A percentile compares a stretch with the other conserved stretches of the same genome.
Conservation (phyloP, 2,113 vertebrate genomes). For the Mormoops blainvillei region DNA sequence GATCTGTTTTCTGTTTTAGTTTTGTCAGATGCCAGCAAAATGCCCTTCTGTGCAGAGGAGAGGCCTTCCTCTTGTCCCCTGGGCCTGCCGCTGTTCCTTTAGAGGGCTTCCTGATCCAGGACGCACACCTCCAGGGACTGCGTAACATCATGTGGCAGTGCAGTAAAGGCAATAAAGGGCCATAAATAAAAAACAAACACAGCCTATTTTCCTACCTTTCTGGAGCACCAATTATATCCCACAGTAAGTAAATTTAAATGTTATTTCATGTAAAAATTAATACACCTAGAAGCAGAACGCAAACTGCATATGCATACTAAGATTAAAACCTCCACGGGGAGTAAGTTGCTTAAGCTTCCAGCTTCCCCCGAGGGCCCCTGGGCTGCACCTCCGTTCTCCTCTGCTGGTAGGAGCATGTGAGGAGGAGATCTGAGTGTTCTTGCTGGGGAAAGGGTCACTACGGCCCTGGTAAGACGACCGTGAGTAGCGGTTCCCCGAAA, state of each 20-base stretch:
- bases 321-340: background rate
- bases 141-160: no score
- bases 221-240: background rate
- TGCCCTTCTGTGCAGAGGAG: background rate
- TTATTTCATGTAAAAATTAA: background rate
- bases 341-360: background rate
- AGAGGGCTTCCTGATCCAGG: background rate
- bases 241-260: background rate
- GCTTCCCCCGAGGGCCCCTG: background rate
- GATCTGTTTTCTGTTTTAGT: slow-evolving; percentile 30
- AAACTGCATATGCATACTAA: background rate
- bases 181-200: background rate
- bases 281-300: background rate
- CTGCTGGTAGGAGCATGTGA: no score
- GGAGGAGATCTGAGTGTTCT: background rate
- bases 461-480: background rate
- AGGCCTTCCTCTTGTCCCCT: background rate
- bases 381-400: background rate
- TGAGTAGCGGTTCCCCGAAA: background rate
- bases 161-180: background rate
- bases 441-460: background rate
- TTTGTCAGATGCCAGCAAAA: background rate
- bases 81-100: background rate
- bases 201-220: background rate
- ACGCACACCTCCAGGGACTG: rapidly evolving